Conservation (phyloP, 2,113 vertebrate genomes). For the Athene cunicularia region DNA sequence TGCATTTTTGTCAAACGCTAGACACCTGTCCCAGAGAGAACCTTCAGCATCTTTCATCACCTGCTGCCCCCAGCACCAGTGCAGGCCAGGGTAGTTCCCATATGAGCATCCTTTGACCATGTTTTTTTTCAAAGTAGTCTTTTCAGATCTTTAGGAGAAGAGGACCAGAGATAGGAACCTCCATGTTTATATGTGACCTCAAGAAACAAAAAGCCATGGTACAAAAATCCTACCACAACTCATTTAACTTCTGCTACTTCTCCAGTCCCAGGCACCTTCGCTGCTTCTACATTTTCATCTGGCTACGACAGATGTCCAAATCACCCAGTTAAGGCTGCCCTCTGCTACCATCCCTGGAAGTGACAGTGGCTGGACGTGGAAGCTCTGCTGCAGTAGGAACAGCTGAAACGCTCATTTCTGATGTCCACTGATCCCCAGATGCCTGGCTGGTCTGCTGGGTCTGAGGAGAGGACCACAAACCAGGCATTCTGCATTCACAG, state of each 20-base stretch:
- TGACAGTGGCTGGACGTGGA: accelerated
- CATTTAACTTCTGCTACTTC: not conserved
- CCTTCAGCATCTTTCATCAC: accelerated
- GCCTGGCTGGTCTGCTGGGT: not conserved
- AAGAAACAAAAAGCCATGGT: not conserved
- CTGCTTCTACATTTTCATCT: not conserved
- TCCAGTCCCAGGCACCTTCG: not conserved
- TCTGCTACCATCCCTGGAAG: not conserved
- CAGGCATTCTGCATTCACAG: not conserved
- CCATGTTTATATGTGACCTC: accelerated
- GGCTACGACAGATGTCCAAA: not conserved
- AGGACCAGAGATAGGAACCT: not conserved
- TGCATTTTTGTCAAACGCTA: not conserved
- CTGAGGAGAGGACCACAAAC: too few species aligned
- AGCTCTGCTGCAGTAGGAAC: not conserved
- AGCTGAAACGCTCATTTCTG: not conserved
- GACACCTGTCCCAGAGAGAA: not conserved
- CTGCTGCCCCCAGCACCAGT: not conserved
- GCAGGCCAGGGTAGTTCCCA: not conserved
- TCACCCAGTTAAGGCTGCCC: not conserved
- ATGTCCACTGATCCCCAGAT: not conserved
- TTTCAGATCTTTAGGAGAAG: not conserved
- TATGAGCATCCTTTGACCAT: accelerated
- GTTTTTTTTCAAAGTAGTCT: accelerated
- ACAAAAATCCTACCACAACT: not conserved